phyloP scores from a whole-genome alignment of 2,888 invertebrate species.

The Limnephilus marmoratus region DNA sequence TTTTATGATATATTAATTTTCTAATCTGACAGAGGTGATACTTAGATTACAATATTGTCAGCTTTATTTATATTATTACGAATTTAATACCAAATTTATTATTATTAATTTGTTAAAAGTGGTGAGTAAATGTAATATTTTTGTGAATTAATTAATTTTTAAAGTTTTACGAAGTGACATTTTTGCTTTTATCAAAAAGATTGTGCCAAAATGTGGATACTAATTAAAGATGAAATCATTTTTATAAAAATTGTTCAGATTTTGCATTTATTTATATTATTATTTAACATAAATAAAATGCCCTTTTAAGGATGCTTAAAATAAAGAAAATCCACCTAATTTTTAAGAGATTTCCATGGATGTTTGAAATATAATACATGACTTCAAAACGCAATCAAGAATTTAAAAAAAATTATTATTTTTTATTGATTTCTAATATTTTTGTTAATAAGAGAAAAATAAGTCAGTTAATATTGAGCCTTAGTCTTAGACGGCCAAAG shows the following conservation, averaged over 20 bases:
- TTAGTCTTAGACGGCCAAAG: background rate
- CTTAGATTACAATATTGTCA: background rate
- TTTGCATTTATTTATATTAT: background rate
- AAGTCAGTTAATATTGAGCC: conserved; percentile 30
- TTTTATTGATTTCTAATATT: background rate
- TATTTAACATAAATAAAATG: too few species aligned
- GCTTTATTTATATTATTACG: background rate
- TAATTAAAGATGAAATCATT: background rate
- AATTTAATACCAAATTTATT: background rate
- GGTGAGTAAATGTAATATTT: background rate
- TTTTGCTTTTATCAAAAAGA: background rate
- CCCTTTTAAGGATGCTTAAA: background rate
- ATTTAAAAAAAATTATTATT: background rate
- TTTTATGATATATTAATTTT: too few species aligned
- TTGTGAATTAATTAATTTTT: background rate
- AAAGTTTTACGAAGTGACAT: background rate
- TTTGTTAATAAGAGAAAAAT: conserved; percentile 14
- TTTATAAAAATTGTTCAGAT: background rate
- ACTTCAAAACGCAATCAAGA: background rate
- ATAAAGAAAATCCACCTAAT: background rate
- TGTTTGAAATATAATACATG: background rate
- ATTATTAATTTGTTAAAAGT: background rate
- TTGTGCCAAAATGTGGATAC: background rate
- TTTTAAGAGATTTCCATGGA: background rate
- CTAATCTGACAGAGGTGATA: background rate